A percentile compares a stretch with the other conserved stretches of the same genome.
phyloP scores from a whole-genome alignment of 2,113 vertebrate genomes.

The Lynx canadensis region DNA sequence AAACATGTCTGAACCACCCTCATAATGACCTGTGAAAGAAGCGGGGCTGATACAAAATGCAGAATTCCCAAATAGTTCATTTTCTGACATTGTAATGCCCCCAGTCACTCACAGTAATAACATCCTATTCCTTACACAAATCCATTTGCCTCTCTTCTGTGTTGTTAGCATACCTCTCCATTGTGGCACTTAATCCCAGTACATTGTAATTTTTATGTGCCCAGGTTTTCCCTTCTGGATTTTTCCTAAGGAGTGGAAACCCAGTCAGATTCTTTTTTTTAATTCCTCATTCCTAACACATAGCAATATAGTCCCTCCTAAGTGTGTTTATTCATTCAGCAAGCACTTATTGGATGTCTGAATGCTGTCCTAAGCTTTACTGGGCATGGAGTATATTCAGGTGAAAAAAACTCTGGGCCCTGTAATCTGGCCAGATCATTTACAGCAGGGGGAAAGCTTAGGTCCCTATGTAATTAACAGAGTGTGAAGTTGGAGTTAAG shows the following conservation, averaged over 20 bases:
- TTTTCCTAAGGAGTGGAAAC: background rate
- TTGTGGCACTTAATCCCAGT: background rate
- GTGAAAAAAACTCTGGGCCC: slow-evolving; percentile 6
- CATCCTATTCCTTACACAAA: background rate
- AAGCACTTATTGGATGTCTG: slow-evolving; percentile 5
- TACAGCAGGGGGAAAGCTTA: background rate
- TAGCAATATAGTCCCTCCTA: background rate
- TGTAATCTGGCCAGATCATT: slow-evolving; percentile 15
- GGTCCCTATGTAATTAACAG: slow-evolving; percentile 29
- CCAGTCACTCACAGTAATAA: background rate
- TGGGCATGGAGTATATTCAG: background rate
- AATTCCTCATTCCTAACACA: background rate
- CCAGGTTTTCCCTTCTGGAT: background rate
- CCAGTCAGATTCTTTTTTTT: background rate
- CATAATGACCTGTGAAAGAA: background rate
- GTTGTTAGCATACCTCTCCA: background rate
- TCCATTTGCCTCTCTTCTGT: background rate
- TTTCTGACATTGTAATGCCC: background rate
- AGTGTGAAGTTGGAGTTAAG: slow-evolving; percentile 53
- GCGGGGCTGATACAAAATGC: background rate
- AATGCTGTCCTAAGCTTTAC: background rate
- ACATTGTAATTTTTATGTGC: background rate
- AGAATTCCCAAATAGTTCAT: background rate
- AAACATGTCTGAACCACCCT: background rate
- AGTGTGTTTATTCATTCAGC: background rate